phyloP scores from a whole-genome alignment of 2,113 vertebrate genomes.

The Mugil cephalus region DNA sequence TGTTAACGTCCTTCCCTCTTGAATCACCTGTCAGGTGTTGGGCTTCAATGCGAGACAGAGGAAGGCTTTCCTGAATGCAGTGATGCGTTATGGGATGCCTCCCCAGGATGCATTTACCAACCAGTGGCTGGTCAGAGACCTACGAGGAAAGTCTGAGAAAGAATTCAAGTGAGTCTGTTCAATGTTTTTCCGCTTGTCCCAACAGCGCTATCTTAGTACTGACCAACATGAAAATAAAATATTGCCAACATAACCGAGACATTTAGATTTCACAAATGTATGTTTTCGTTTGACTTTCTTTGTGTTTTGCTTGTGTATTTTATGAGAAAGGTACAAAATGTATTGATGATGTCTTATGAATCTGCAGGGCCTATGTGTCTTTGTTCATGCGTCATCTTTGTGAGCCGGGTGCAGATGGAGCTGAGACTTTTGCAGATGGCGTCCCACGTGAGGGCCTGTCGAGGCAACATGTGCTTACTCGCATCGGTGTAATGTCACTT shows the following conservation, averaged over 20 bases:
- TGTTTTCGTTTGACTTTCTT: no score
- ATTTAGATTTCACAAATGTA: no score
- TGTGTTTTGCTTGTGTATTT: no score
- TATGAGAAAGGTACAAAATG: neutral
- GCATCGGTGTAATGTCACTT: slow-evolving; percentile 98
- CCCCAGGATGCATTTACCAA: slow-evolving; percentile 99
- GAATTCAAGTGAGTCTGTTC: slow-evolving; percentile 93
- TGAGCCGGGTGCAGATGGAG: slow-evolving; percentile 96
- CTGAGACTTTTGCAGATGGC: slow-evolving; percentile 97
- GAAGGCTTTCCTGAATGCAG: slow-evolving; percentile 98
- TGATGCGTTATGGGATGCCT: slow-evolving; percentile 99
- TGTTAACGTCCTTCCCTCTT: neutral
- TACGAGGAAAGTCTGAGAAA: slow-evolving; percentile 97
- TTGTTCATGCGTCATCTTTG: slow-evolving; percentile 98
- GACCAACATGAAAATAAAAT: no score
- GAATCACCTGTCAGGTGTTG: slow-evolving; percentile 85
- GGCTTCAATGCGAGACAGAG: slow-evolving; percentile 97
- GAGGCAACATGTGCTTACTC: slow-evolving; percentile 95
- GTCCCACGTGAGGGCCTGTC: slow-evolving; percentile 97
- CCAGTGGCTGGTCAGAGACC: slow-evolving; percentile 97
- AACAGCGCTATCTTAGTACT: no score
- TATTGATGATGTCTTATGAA: neutral
- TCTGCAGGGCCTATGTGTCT: slow-evolving; percentile 92
- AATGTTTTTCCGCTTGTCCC: neutral
- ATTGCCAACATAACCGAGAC: no score